Base-by-base conservation (phyloP, 2,797 vertebrate genomes). In the Coranthus polyacanthus region DNA sequence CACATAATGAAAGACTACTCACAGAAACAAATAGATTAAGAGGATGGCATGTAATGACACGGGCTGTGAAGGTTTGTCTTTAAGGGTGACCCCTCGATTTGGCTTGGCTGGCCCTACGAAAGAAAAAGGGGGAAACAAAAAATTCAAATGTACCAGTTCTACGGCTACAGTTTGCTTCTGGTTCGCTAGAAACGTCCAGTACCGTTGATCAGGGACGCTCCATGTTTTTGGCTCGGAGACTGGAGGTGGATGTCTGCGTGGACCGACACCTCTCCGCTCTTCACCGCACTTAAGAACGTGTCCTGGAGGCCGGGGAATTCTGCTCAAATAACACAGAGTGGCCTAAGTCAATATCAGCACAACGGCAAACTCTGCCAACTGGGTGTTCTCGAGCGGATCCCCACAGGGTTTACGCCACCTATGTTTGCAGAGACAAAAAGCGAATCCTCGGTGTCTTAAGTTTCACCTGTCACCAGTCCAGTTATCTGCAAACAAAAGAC, bases 1-100 rank as follows among this genome's bases (percentile, higher is more conserved):
- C 41, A 50, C 15, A 12, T 34, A 38, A 55, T 57, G 6, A 68
- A 52, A 21, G 21, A 34, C 12, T 70, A 96, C 97, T 97, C 93
- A 98, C 97, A 98, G 53, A 80, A 97, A 26, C 81, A 96, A 89
- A 0, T 97, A 98, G 86, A 97, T 83, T 21, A 97, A 45, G 16
- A 98, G 96, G 61, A 98, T 64, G 12, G 92, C 84, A 53, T 95
- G 94, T 26, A 97, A 73, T 32, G 95, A 92, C 0, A 88, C 50
- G 1, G 89, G 72, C 65, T 93, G 94, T 6, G 89, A 88, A 13
- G 91, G 59, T 62, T 92, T 94, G 60, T 89, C 75, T 84, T 84
- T 93, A 57, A 85, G 78, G 17, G 83, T 38, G 3, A 88, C 70
- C 20, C 72, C 79, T 22, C 8, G 50, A 32, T 49, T 34, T 6